These are phyloP conservation scores for Chaetodon trifascialis DNA, from an alignment of 2,113 vertebrate species.

Conservation along the genomic window DNA sequence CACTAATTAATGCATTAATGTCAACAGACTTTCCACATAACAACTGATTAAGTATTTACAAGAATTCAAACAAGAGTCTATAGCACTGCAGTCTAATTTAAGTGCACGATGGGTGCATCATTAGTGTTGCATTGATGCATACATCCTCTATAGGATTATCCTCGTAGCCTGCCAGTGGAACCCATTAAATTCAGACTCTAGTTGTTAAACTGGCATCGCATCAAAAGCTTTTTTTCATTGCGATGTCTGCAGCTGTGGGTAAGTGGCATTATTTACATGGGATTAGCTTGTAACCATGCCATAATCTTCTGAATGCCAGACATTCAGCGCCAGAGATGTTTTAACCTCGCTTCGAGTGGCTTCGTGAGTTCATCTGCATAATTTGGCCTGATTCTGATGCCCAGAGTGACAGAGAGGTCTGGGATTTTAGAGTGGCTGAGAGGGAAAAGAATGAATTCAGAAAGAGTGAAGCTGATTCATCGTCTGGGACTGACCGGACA, in stretches of 20 bases:
- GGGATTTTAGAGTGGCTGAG: neutral
- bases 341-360: conserved; percentile 13
- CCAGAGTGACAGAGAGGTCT: neutral
- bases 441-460: neutral
- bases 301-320: conserved; percentile 57
- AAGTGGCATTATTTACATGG: conserved; percentile 51
- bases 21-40: conserved; percentile 12
- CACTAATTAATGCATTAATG: conserved; percentile 12
- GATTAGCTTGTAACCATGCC: conserved; percentile 51
- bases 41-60: neutral
- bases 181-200: conserved; percentile 52
- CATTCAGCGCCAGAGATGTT: conserved; percentile 20
- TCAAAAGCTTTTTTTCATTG: conserved; percentile 45
- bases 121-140: conserved; percentile 46
- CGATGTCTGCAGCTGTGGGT: conserved; percentile 37
- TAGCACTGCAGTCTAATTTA: neutral
- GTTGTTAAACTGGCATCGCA: conserved; percentile 46
- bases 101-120: conserved; percentile 43
- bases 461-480: neutral
- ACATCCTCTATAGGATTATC: conserved; percentile 56
- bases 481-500: conserved; percentile 88
- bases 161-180: conserved; percentile 36
- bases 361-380: conserved; percentile 26
- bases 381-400: conserved; percentile 10
- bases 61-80: conserved; percentile 26